Evolutionary conservation across 1,140 invertebrate species (phyloP).

Genomic region (Oscheius sp.): DNA sequence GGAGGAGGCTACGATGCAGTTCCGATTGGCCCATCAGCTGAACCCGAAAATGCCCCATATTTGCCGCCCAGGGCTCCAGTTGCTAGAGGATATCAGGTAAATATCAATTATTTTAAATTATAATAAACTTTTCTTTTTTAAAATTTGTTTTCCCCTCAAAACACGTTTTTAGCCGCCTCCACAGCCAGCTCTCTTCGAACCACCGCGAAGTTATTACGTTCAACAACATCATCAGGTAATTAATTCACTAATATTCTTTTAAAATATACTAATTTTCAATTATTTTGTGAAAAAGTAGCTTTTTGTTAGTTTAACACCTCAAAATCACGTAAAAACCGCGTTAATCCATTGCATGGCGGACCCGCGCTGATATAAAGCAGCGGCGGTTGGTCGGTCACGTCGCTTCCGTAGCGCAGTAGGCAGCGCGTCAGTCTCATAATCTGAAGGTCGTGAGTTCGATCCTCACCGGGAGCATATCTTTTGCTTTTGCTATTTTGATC

Average conservation of each 20-base stretch:
- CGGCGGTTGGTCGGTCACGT: too few relatives aligned
- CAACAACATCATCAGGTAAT: background rate
- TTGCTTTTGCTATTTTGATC: background rate
- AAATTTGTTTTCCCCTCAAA: too few relatives aligned
- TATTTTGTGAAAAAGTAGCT: background rate
- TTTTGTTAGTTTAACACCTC: background rate
- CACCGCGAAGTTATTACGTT: slow-evolving; percentile 13
- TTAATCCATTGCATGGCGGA: too few relatives aligned
- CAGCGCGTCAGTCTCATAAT: slow-evolving; percentile 85
- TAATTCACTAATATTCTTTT: background rate
- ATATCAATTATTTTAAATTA: background rate
- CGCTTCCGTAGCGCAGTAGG: background rate
- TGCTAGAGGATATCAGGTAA: slow-evolving; percentile 20
- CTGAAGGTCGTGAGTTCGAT: slow-evolving; percentile 93
- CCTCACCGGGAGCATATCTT: slow-evolving; percentile 69
- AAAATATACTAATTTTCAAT: background rate
- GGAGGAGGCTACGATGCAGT: slow-evolving; percentile 12
- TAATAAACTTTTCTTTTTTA: background rate
- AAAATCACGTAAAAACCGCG: background rate
- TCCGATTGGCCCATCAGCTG: background rate
- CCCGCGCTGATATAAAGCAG: too few relatives aligned
- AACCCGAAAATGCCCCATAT: background rate
- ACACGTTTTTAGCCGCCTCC: slow-evolving; percentile 7
- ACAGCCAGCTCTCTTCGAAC: slow-evolving; percentile 8
- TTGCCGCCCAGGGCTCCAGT: background rate